These are phyloP conservation scores for Heliocidaris erythrogramma DNA, from an alignment of 35 echinoderm and acorn worm genomes.

Conservation along the genomic window DNA sequence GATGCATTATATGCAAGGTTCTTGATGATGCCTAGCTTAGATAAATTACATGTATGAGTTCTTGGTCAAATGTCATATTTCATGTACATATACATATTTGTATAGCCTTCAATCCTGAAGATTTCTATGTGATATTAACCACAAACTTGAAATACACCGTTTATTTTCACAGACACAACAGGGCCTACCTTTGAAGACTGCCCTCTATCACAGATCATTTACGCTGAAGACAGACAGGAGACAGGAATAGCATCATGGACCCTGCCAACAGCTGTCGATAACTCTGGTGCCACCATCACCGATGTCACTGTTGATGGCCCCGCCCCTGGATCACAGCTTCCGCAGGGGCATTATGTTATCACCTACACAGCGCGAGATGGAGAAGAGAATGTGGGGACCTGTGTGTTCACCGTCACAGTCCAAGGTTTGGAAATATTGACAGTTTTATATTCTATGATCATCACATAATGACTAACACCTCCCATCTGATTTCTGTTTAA, in stretches of 20 bases:
- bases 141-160: background rate
- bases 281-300: conserved; percentile 15
- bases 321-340: conserved; percentile 13
- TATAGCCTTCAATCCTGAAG: no score
- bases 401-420: conserved; percentile 52
- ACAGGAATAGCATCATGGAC: conserved; percentile 24
- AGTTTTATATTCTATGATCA: background rate
- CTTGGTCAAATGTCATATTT: no score
- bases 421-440: background rate
- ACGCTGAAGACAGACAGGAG: conserved; percentile 40
- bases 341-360: conserved; percentile 46
- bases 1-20: no score
- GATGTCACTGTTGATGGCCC: conserved; percentile 8
- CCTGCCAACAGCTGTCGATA: conserved; percentile 46
- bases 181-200: conserved; percentile 32
- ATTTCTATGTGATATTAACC: no score
- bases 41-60: no score
- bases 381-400: conserved; percentile 27
- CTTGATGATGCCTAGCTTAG: no score
- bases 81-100: no score
- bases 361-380: conserved; percentile 35
- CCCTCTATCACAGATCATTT: conserved; percentile 15
- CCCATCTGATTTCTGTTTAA: background rate
- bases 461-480: background rate
- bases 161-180: conserved; percentile 38